Base-by-base conservation (phyloP, 2,797 vertebrate species). In the Danionella dracula region DNA sequence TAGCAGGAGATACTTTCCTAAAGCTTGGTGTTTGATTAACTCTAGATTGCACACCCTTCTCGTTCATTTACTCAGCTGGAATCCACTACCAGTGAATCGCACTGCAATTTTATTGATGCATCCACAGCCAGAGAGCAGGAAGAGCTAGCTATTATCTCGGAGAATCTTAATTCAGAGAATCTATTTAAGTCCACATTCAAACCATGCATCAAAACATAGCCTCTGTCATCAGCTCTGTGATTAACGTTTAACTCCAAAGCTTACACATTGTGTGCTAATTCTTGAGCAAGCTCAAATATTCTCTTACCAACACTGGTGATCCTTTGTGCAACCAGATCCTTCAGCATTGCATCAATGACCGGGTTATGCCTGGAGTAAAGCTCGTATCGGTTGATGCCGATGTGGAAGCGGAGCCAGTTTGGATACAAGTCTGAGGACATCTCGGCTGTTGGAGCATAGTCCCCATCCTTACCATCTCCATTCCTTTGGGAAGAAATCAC, bases 381-480 rank as follows among this genome's bases (percentile, higher is more conserved):
- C 83, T 99, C 97, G 0, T 96, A 93, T 17, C 96, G 93, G 83
- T 98, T 99, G 82, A 99, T 98, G 78, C 94, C 94, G 58, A 97
- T 92, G 87, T 99, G 97, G 85, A 99, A 99, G 74, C 93, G 94
- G 68, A 99, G 92, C 97, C 97, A 99, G 88, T 97, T 98, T 70
- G 96, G 96, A 72, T 98, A 98, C 62, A 93, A 89, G 50, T 97
- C 93, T 8, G 88, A 78, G 0, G 90, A 86, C 4, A 90, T 87
- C 78, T 93, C 93, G 35, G 93, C 92, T 0, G 93, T 92, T 17
- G 93, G 92, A 29, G 89, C 80, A 72, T 91, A 92, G 60, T 91
- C 92, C 10, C 91, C 93, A 7, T 84, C 67, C 45, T 87, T 90
- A 49, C 90, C 89, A 82, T 94, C 91, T 0, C 81, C 89, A 29